Evolutionary conservation across 2,113 vertebrate species (phyloP).

Genomic region (Spea multiplicata): DNA sequence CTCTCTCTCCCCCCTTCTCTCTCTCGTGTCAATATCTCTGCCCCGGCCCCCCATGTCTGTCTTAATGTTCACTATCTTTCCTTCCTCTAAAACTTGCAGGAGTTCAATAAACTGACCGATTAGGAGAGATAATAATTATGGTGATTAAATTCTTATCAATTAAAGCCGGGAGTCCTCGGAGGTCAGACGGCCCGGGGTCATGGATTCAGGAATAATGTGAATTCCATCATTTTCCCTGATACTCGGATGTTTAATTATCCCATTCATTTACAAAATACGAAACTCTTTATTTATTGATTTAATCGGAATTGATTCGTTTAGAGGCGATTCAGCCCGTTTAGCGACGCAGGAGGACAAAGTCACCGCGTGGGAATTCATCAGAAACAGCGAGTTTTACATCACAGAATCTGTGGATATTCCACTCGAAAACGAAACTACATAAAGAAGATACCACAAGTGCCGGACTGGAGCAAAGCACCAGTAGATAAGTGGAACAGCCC

Average conservation of each 20-base stretch:
- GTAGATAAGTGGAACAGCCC: too few species aligned
- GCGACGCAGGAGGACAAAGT: background rate
- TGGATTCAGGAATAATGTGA: background rate
- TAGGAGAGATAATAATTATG: slow-evolving; percentile 7
- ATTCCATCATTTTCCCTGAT: background rate
- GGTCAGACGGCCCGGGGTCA: background rate
- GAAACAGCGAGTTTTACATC: background rate
- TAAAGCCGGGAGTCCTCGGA: background rate
- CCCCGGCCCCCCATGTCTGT: too few species aligned
- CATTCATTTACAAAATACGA: background rate
- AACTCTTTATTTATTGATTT: background rate
- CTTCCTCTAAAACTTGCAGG: too few species aligned
- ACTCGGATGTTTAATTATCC: background rate
- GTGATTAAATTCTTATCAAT: slow-evolving; percentile 8
- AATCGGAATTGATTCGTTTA: background rate
- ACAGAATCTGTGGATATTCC: too few species aligned
- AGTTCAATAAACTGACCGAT: background rate
- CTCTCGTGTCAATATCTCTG: too few species aligned
- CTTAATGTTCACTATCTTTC: too few species aligned
- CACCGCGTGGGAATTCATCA: background rate
- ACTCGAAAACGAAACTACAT: too few species aligned
- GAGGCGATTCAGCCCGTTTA: background rate
- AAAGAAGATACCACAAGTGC: too few species aligned
- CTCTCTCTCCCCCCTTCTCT: too few species aligned
- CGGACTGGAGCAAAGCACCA: too few species aligned